Percentiles rank a stretch among this genome's conserved stretches.
Conservation (phyloP, 2,797 vertebrate species). For the Poecilia gillii region DNA sequence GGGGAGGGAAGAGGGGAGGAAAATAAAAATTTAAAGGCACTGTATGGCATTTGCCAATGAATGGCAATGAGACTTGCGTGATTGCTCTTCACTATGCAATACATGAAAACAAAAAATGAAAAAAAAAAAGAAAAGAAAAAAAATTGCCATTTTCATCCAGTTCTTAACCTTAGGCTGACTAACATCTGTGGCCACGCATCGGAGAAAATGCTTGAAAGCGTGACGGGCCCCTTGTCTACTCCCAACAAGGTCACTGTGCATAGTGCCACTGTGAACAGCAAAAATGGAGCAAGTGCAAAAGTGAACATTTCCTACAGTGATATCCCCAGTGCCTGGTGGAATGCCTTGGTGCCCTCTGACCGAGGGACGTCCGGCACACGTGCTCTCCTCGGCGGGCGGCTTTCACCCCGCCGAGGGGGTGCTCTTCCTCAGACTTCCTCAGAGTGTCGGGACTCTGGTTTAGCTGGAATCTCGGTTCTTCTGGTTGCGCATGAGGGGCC, state of each 20-base stretch:
- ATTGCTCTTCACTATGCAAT: conserved; percentile 92
- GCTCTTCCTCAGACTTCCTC: conserved; percentile 60
- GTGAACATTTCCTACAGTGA: conserved; percentile 93
- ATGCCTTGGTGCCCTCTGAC: conserved; percentile 69
- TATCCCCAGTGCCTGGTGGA: conserved; percentile 81
- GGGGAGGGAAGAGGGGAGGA: conserved; percentile 62
- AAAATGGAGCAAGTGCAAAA: conserved; percentile 98
- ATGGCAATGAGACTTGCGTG: conserved; percentile 91
- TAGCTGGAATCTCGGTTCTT: conserved; percentile 96
- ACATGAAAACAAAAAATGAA: conserved; percentile 80
- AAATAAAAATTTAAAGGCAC: conserved; percentile 98
- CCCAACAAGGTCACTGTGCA: conserved; percentile 91
- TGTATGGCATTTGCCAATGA: conserved; percentile 96
- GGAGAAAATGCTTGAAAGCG: conserved; percentile 88
- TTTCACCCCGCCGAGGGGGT: conserved; percentile 44
- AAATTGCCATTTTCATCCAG: conserved; percentile 81
- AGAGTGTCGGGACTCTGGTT: conserved; percentile 55
- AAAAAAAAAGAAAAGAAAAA: conserved; percentile 19
- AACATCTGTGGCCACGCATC: conserved; percentile 86
- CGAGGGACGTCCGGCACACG: conserved; percentile 76
- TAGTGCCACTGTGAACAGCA: conserved; percentile 93
- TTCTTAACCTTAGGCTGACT: conserved; percentile 86
- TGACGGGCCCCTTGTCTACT: conserved; percentile 72
- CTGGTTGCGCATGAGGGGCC: conserved; percentile 98
- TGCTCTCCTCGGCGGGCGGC: conserved; percentile 78